Base-by-base conservation (phyloP, 35 echinoderm and acorn worm species). In the Hemicentrotus pulcherrimus region DNA sequence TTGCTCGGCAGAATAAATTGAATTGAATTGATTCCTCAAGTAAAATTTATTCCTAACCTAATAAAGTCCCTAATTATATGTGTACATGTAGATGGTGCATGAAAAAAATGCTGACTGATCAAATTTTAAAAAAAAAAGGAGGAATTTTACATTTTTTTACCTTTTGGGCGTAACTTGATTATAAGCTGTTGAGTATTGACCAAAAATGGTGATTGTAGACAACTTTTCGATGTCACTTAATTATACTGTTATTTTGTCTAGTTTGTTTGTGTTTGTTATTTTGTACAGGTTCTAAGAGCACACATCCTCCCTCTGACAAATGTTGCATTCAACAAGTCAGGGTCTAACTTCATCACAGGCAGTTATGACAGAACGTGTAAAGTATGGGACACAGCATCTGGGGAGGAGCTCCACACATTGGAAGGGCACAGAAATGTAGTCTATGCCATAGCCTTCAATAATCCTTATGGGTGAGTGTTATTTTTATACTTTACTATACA, bases 381-480 rank as follows among this genome's bases (percentile, higher is more conserved):
- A 94, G 95, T 99, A 11, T 99, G 98, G 98, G 98, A 99, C 85
- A 99, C 98, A 0, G 97, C 96, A 9, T 98, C 97, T 41, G 98
- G 98, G 90, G 98, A 99, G 94, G 98, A 99, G 89, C 97, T 99
- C 13, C 98, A 99, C 90, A 99, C 98, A 19, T 94, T 99, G 86
- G 98, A 99, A 98, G 98, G 98, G 22, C 98, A 99, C 86, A 91
- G 98, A 19, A 99, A 99, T 97, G 98, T 99, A 10, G 98, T 99
- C 46, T 99, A 99, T 96, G 98, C 98, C 47, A 99, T 99, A 60
- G 98, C 98, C 13, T 98, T 97, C 88, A 99, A 99, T 87, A 98
- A 99, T 95, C 98, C 98, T 30, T 99, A 98, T 94, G 98, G 98
- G 98, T 99, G 92, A 95, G 97, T 47, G 45, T 89, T 18, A 18